Percentiles rank a stretch among this genome's conserved stretches.
Evolutionary conservation across 2,888 invertebrate genomes (phyloP).

Genomic region (Cryptus armator): DNA sequence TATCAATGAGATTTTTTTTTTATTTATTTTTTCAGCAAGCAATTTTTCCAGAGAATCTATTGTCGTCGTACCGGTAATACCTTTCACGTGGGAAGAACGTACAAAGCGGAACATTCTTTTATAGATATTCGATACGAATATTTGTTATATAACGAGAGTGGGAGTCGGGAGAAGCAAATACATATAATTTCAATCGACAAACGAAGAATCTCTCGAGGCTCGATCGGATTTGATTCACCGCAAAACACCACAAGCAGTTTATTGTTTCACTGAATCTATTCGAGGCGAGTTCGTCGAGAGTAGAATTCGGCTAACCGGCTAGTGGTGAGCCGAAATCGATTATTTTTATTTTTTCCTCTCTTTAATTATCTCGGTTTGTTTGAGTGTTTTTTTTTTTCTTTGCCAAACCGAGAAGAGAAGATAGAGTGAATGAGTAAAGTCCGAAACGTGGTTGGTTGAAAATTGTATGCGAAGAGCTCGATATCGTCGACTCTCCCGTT

Average conservation of each 20-base stretch:
- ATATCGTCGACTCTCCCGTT: conserved; percentile 55
- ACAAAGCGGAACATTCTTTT: not conserved
- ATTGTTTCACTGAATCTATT: conserved; percentile 30
- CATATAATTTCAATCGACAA: conserved; percentile 19
- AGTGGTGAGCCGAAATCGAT: conserved; percentile 54
- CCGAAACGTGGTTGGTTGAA: conserved; percentile 31
- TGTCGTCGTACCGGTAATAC: not conserved
- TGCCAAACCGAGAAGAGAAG: conserved; percentile 33
- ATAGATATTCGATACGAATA: conserved; percentile 16
- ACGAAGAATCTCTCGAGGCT: not conserved
- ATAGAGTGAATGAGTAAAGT: conserved; percentile 45
- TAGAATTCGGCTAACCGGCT: conserved; percentile 39
- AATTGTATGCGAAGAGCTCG: conserved; percentile 54
- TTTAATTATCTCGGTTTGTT: conserved; percentile 1
- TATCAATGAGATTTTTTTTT: not conserved
- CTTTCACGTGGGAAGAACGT: not conserved
- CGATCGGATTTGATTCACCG: conserved; percentile 34
- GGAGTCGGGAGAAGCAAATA: not conserved
- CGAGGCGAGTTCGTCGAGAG: not conserved
- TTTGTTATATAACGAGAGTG: not conserved
- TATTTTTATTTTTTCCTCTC: conserved; percentile 27
- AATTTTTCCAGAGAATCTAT: not conserved
- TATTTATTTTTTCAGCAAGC: not conserved
- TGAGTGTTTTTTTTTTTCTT: not conserved
- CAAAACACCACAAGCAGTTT: conserved; percentile 24